Evolutionary conservation across 2,797 vertebrate genomes (phyloP).

Genomic region (Cottoperca gobio): DNA sequence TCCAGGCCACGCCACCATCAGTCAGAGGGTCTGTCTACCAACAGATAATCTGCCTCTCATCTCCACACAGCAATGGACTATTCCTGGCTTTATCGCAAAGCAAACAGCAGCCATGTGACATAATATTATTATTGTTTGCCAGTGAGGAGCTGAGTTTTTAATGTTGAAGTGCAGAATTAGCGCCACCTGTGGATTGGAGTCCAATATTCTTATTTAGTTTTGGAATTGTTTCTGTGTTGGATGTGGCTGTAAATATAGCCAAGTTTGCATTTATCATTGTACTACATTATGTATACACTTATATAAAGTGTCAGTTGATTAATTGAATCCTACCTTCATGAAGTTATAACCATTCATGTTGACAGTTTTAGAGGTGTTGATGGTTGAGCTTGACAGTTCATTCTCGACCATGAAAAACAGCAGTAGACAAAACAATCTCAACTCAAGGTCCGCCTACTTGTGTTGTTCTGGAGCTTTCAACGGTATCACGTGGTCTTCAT

Average conservation of each 20-base stretch:
- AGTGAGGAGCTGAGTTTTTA: conserved; percentile 23
- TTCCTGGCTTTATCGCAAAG: conserved; percentile 30
- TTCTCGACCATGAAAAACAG: neutral
- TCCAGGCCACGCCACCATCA: conserved; percentile 47
- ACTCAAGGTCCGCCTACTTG: neutral
- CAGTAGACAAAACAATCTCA: neutral
- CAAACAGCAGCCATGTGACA: conserved; percentile 32
- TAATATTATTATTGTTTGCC: conserved; percentile 20
- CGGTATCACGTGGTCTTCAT: neutral
- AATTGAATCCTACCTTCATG: neutral
- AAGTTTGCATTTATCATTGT: conserved; percentile 15
- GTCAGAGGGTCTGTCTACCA: conserved; percentile 54
- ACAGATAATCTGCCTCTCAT: conserved; percentile 62
- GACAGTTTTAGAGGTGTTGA: neutral
- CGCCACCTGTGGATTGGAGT: conserved; percentile 32
- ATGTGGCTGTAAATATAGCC: conserved; percentile 30
- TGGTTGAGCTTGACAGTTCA: neutral
- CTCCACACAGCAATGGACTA: conserved; percentile 37
- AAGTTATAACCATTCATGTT: neutral
- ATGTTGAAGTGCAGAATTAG: conserved; percentile 34
- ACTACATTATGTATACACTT: neutral
- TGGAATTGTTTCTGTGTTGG: conserved; percentile 36
- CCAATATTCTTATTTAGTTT: conserved; percentile 5
- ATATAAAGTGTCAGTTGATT: neutral
- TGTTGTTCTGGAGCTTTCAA: conserved; percentile 5